Conservation (phyloP, 2,113 vertebrate species). For the Chaetodon trifascialis region DNA sequence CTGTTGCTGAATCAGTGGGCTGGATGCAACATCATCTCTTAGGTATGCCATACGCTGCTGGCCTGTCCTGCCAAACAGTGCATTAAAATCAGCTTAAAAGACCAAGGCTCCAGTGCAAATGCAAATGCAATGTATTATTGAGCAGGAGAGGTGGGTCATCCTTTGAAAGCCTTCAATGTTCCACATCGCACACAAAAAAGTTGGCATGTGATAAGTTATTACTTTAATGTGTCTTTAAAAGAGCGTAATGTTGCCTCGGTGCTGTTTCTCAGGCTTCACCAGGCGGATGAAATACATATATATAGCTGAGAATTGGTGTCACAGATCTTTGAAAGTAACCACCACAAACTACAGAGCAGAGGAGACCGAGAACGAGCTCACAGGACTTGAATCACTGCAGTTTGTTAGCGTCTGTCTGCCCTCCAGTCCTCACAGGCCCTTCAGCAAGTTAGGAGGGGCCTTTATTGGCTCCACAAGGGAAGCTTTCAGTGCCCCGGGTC, state of each 20-base stretch:
- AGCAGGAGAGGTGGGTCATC: not conserved
- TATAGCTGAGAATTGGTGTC: conserved; percentile 6
- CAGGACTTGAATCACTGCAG: conserved; percentile 41
- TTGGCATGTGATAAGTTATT: not conserved
- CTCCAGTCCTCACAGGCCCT: conserved; percentile 31
- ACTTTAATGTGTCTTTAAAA: not conserved
- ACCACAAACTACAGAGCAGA: conserved; percentile 39
- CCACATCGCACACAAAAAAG: not conserved
- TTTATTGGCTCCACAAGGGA: conserved; percentile 65
- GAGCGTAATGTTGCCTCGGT: not conserved
- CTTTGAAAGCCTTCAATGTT: not conserved
- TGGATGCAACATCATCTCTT: not conserved
- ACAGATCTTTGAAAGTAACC: conserved; percentile 29
- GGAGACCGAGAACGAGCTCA: conserved; percentile 5
- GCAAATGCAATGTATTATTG: not conserved
- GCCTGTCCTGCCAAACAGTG: not conserved
- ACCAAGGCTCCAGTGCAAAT: not conserved
- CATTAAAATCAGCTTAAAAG: conserved; percentile 1
- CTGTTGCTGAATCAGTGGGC: not conserved
- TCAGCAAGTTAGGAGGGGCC: conserved; percentile 36
- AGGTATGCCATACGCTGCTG: not conserved
- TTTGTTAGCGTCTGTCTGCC: conserved; percentile 29
- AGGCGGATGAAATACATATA: conserved; percentile 7
- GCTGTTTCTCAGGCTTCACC: conserved; percentile 39
- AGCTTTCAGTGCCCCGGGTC: conserved; percentile 66